phyloP scores from a whole-genome alignment of 1,140 invertebrate genomes.

The Zaprionus ornatus region DNA sequence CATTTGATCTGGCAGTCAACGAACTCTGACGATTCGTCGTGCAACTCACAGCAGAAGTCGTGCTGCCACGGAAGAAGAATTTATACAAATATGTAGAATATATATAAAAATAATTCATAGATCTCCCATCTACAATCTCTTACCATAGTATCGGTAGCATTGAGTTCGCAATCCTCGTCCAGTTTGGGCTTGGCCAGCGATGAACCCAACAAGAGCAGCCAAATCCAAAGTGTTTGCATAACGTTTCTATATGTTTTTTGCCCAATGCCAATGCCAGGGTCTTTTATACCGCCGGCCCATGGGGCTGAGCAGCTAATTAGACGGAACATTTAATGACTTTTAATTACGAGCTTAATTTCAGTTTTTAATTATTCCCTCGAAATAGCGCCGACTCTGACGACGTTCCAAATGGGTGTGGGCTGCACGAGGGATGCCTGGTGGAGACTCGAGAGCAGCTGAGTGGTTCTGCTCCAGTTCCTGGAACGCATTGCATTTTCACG shows the following conservation, averaged over 20 bases:
- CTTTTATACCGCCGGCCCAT: constrained; percentile 43
- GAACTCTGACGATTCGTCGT: constrained; percentile 55
- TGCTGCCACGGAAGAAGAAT: too few species aligned
- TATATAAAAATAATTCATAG: neutral
- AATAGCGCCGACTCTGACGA: neutral
- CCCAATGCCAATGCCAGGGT: neutral
- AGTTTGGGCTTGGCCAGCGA: constrained; percentile 34
- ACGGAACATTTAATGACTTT: constrained; percentile 64
- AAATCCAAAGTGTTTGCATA: neutral
- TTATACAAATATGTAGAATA: neutral
- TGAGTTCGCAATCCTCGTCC: constrained; percentile 62
- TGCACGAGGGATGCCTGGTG: neutral
- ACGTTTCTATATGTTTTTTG: neutral
- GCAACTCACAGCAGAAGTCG: constrained; percentile 70
- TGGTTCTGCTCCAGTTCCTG: constrained; percentile 70
- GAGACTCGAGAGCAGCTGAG: neutral
- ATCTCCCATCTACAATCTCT: neutral
- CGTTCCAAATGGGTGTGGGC: neutral
- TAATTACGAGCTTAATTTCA: constrained; percentile 69
- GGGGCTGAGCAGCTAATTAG: constrained; percentile 49
- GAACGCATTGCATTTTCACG: constrained; percentile 61
- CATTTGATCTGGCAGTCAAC: constrained; percentile 54
- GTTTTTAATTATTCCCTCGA: constrained; percentile 55
- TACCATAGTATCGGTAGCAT: constrained; percentile 61
- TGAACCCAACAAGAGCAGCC: neutral